Evolutionary conservation across 2,888 invertebrate species (phyloP).

Genomic region (Zele albiditarsus): DNA sequence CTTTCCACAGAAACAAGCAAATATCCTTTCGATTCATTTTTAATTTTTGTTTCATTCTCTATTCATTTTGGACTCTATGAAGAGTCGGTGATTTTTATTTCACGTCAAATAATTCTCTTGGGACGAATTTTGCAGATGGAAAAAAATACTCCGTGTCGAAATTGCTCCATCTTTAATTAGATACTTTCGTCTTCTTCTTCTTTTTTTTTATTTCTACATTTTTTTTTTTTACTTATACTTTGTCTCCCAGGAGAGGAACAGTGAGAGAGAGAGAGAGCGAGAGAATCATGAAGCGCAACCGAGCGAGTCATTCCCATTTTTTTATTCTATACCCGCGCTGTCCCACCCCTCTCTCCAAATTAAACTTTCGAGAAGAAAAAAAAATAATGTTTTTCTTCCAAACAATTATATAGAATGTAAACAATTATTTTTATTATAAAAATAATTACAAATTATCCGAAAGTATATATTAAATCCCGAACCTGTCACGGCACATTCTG

Average conservation of each 20-base stretch:
- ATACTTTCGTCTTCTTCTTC: constrained; percentile 56
- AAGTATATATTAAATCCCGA: neutral
- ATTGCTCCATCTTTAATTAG: constrained; percentile 70
- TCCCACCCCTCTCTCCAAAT: constrained; percentile 39
- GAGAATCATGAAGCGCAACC: constrained; percentile 67
- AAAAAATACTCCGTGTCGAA: constrained; percentile 49
- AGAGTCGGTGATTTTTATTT: constrained; percentile 10
- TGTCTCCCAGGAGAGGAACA: constrained; percentile 38
- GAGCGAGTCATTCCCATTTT: constrained; percentile 44
- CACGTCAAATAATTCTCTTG: constrained; percentile 21
- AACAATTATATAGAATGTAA: neutral
- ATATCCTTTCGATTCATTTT: neutral
- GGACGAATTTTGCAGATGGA: constrained; percentile 4
- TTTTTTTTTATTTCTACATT: constrained; percentile 34
- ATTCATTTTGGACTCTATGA: neutral
- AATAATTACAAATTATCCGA: neutral
- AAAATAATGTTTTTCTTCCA: neutral
- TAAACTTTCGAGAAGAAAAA: neutral
- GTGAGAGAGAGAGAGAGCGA: constrained; percentile 64
- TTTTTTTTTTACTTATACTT: constrained; percentile 60
- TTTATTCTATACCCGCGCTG: constrained; percentile 25
- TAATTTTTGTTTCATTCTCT: neutral
- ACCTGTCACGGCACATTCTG: constrained; percentile 34
- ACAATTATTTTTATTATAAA: neutral
- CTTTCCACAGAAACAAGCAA: too few relatives aligned